Conservation (phyloP, 2,888 invertebrate genomes). For the Platycnemis pennipes region DNA sequence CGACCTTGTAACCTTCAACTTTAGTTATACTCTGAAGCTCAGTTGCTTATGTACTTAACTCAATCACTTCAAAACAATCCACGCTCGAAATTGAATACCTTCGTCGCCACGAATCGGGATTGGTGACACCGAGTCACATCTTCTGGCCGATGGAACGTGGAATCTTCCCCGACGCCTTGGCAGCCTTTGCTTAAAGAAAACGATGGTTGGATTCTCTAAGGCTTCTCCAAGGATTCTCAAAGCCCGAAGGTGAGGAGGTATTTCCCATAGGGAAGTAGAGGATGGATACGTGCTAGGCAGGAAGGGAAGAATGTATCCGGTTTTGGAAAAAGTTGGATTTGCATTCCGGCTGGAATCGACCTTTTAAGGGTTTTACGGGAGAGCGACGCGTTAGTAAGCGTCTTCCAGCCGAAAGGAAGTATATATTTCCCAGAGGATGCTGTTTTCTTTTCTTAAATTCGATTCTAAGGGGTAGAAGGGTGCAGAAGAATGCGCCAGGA, state of each 20-base stretch:
- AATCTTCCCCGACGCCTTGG: neutral
- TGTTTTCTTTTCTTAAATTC: neutral
- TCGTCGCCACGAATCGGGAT: neutral
- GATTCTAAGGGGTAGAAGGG: neutral
- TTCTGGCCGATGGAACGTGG: neutral
- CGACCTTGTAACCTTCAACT: neutral
- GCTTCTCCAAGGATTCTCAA: neutral
- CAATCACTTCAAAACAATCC: neutral
- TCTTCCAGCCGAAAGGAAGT: neutral
- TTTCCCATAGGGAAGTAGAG: neutral
- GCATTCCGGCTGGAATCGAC: neutral
- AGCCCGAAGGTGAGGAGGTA: neutral
- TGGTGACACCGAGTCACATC: neutral
- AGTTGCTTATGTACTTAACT: neutral
- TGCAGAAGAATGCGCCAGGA: neutral
- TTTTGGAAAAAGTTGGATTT: neutral
- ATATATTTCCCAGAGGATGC: neutral
- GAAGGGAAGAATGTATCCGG: neutral
- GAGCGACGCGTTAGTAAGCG: neutral
- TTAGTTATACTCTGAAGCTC: neutral
- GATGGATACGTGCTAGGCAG: too few relatives aligned
- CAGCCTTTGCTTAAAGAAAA: constrained; percentile 30
- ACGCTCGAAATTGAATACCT: neutral
- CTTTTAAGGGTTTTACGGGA: constrained; percentile 9
- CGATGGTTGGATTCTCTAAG: neutral